Evolutionary conservation across 2,797 vertebrate species (phyloP).

Genomic region (Danio albolineatus): DNA sequence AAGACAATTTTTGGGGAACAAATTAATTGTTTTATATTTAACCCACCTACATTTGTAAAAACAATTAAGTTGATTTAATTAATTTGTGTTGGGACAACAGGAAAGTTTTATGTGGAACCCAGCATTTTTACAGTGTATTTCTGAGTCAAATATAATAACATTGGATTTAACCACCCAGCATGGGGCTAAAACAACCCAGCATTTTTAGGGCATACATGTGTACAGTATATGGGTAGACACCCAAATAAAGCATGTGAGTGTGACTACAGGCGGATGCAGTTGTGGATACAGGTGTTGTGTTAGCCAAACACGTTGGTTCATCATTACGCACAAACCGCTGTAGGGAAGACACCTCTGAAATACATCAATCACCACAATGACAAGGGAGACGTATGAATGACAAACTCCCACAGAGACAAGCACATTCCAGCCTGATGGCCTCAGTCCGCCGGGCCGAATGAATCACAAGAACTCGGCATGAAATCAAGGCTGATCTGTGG

Average conservation of each 20-base stretch:
- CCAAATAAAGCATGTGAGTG: background rate
- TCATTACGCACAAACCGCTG: background rate
- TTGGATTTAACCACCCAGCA: too few species aligned
- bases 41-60: too few species aligned
- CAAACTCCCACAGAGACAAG: background rate
- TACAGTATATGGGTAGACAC: background rate
- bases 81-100: too few species aligned
- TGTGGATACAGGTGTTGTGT: background rate
- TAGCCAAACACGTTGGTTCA: background rate
- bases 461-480: background rate
- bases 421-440: background rate
- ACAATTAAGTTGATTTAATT: too few species aligned
- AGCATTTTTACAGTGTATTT: too few species aligned
- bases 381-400: slow-evolving; percentile 10
- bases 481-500: background rate
- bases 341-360: background rate
- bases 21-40: too few species aligned
- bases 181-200: too few species aligned
- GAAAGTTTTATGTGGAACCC: too few species aligned
- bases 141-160: too few species aligned
- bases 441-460: background rate
- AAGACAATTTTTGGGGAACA: too few species aligned
- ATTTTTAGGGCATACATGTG: too few species aligned
- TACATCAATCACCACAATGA: background rate
- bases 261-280: background rate